These are phyloP conservation scores for Lepeophtheirus nordmannii DNA, from an alignment of 2,888 invertebrate genomes.

Conservation along the genomic window DNA sequence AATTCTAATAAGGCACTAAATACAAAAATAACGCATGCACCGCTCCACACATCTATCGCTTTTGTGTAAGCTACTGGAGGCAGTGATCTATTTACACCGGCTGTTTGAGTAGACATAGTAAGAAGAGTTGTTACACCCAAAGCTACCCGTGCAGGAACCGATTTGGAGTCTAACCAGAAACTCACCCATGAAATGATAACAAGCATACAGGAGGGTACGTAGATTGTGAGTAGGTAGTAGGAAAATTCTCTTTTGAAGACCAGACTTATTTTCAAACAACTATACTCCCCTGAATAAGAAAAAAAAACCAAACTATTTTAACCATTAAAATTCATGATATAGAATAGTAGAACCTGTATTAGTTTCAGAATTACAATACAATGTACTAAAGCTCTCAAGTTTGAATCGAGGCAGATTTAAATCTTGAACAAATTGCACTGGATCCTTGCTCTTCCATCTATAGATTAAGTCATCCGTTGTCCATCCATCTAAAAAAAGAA, in stretches of 20 bases:
- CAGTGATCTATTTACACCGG: slow-evolving; percentile 37
- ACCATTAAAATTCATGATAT: not conserved
- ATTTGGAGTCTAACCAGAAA: slow-evolving; percentile 36
- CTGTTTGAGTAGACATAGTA: slow-evolving; percentile 39
- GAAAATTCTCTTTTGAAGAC: slow-evolving; percentile 40
- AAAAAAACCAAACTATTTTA: slow-evolving; percentile 19
- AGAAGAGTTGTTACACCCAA: slow-evolving; percentile 39
- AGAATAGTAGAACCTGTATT: slow-evolving; percentile 59
- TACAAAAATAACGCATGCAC: slow-evolving; percentile 40
- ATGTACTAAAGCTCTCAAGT: slow-evolving; percentile 80
- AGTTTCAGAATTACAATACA: slow-evolving; percentile 90
- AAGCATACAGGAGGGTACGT: slow-evolving; percentile 40
- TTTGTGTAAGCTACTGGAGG: slow-evolving; percentile 43
- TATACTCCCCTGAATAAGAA: slow-evolving; percentile 38
- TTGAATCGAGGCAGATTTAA: slow-evolving; percentile 85
- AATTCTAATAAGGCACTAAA: slow-evolving; percentile 42
- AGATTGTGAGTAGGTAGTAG: slow-evolving; percentile 42
- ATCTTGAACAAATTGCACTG: slow-evolving; percentile 86
- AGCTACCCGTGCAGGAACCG: slow-evolving; percentile 34
- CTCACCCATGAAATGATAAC: slow-evolving; percentile 36
- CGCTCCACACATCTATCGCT: slow-evolving; percentile 39
- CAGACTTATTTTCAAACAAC: slow-evolving; percentile 39
- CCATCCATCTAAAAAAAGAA: slow-evolving; percentile 65
- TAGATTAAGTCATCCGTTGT: slow-evolving; percentile 82
- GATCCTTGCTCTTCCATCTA: slow-evolving; percentile 86